Evolutionary conservation across 2,113 vertebrate genomes (phyloP).

Genomic region (Oryzias woworae): DNA sequence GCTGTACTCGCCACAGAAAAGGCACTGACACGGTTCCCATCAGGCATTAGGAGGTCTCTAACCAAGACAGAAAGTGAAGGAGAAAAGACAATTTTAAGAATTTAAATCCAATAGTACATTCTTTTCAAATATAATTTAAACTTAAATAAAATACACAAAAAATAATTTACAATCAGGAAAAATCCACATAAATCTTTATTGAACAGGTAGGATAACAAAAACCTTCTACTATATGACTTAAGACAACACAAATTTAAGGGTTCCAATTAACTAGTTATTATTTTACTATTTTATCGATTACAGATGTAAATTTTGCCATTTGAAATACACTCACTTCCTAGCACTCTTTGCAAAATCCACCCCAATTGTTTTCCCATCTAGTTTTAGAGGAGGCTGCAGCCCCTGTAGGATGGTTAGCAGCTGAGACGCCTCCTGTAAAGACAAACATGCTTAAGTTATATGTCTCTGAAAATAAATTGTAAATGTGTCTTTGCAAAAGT

Average conservation of each 20-base stretch:
- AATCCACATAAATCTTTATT: too few species aligned
- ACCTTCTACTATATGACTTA: too few species aligned
- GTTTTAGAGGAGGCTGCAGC: constrained; percentile 93
- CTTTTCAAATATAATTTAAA: neutral
- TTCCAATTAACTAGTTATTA: too few species aligned
- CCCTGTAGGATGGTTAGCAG: constrained; percentile 94
- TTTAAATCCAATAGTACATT: neutral
- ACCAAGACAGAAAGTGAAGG: neutral
- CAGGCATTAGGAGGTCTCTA: constrained; percentile 92
- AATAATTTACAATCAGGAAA: too few species aligned
- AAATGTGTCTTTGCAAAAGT: neutral
- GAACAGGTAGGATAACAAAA: too few species aligned
- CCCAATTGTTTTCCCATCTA: constrained; percentile 97
- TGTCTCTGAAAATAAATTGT: neutral
- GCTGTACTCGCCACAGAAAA: constrained; percentile 98
- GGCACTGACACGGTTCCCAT: constrained; percentile 94
- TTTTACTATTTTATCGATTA: too few species aligned
- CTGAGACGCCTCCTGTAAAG: constrained; percentile 92
- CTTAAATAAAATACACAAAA: neutral
- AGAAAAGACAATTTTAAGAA: neutral
- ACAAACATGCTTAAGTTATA: neutral
- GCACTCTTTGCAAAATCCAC: constrained; percentile 99
- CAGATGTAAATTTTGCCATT: too few species aligned
- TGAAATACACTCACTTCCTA: constrained; percentile 86
- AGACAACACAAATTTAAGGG: too few species aligned